Evolutionary conservation across 2,888 invertebrate genomes (phyloP), one percentile per base, ranked within the genome.

Genomic region (Gerris lacustris): DNA sequence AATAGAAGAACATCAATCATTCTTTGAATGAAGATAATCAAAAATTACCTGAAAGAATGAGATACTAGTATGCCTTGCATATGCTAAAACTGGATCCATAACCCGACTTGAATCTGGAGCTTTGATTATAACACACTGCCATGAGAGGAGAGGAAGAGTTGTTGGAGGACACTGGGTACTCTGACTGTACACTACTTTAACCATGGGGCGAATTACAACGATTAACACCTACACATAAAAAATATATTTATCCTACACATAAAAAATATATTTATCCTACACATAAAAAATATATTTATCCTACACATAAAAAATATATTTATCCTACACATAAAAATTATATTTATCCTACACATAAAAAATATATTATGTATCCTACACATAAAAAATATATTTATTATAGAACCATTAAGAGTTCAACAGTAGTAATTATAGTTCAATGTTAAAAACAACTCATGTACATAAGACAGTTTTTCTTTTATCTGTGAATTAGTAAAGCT

Each of bases 81-180:
- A 92, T 0, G 96, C 92, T 71, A 97, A 83, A 7, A 96, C 90
- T 15, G 95, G 94, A 79, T 92, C 92, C 69, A 90, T 84, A 11
- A 88, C 85, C 75, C 88, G 84, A 63, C 85, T 83, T 1, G 86
- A 82, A 76, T 86, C 83, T 15, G 86, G 85, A 67, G 89, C 86
- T 78, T 92, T 91, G 74, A 93, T 90, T 9, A 92, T 85, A 17
- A 93, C 92, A 81, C 92, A 86, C 81, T 93, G 95, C 97, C 97
- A 98, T 45, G 93, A 90, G 44, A 98, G 83, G 67, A 96, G 85
- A 0, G 98, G 98, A 47, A 97, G 85, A 6, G 92, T 91, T 70
- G 88, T 85, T 0, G 92, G 81, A 73, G 79, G 78, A 55, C 55
- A 55, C 66, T 90, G 88, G 47, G 96, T 83, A 9, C 87, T 84